Evolutionary conservation across 2,888 invertebrate genomes (phyloP), one percentile per base, ranked within the genome.

Genomic region (Maniola hyperantus): DNA sequence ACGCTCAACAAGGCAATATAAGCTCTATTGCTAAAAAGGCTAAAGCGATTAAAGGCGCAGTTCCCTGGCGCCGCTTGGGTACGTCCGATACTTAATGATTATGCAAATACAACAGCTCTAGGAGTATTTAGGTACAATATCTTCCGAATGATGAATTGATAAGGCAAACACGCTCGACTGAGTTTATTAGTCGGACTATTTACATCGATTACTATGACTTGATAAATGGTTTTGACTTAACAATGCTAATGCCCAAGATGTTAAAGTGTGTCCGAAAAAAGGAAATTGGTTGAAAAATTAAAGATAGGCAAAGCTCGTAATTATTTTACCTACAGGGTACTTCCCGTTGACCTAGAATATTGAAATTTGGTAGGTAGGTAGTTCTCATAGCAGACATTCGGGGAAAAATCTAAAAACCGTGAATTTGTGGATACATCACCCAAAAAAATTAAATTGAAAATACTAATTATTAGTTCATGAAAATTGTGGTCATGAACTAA

Each of bases 61-160:
- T 71, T 65, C 60, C 33, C 48, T 68, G 71, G 68, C 71, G 71
- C 73, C 72, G 48, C 48, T 61, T 42, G 57, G 66, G 57, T 72
- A 62, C 66, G 67, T 64, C 66, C 62, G 77, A 81, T 83, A 78
- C 74, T 79, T 81, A 83, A 81, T 82, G 82, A 82, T 83, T 85
- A 85, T 85, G 85, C 81, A 84, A 85, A 84, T 83, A 80, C 76
- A 66, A 75, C 74, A 78, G 75, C 79, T 77, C 78, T 76, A 77
- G 77, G 73, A 82, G 78, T 79, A 78, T 80, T 82, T 83, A 82
- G 79, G 77, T 79, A 76, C 73, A 73, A 78, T 79, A 80, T 80
- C 79, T 80, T 79, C 69, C 60, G 64, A 76, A 74, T 77, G 77
- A 81, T 82, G 77, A 78, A 78, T 82, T 77, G 78, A 78, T 78